Base-by-base conservation (phyloP, 1,140 invertebrate genomes). In the Vollenhovia emeryi region DNA sequence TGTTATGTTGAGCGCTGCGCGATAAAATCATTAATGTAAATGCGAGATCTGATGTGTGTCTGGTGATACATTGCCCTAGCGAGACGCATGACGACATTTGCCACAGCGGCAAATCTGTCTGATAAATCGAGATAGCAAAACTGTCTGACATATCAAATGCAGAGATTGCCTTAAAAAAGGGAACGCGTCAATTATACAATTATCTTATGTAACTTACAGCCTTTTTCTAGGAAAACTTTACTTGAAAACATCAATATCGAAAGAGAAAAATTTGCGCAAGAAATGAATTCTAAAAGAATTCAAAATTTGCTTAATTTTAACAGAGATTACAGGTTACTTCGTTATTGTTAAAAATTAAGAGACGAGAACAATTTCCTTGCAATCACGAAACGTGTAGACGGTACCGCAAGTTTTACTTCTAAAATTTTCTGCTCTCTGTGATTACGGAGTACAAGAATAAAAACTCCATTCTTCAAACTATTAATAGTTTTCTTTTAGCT, bases 11-110 rank as follows among this genome's bases (percentile, higher is more conserved):
- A 36, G 15, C 45, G 30, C 50, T 79, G 45, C 45, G 68, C 45
- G 76, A 79, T 79, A 79, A 79, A 68, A 79, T 79, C 60, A 36
- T 68, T 79, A 79, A 79, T 78, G 75, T 45, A 66, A 79, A 79
- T 66, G 75, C 27, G 40, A 79, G 60, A 79, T 79, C 30, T 52
- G 75, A 60, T 45, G 33, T 18, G 48, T 27, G 15, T 5, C 15
- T 27, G 27, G 43, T 24, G 40, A 69, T 69, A 68, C 15, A 52
- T 64, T 52, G 27, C 68, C 27, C 40, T 30, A 24, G 18, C n/a
- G 52, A 48, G 40, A 59, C 27, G 13, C 27, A 71, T 57, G 45
- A 57, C 79, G 79, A 75, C 62, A 68, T 79, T 79, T 68, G 48
- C 62, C 9, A 13, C 43, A 13, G 48, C 45, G 21, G 48, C 76